phyloP scores from a whole-genome alignment of 2,888 invertebrate genomes.

The Pristionchus fissidentatus region DNA sequence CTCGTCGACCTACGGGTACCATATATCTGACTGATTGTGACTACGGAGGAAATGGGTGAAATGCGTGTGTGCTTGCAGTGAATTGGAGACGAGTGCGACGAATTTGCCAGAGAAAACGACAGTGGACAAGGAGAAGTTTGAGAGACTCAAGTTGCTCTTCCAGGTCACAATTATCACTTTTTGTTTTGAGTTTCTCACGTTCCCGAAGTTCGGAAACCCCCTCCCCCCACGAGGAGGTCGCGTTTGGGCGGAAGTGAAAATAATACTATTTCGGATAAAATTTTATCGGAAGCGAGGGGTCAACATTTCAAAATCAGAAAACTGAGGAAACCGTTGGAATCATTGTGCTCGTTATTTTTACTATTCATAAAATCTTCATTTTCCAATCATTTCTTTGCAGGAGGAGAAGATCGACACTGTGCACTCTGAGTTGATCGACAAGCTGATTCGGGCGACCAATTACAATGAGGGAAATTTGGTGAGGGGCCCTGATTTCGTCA shows the following conservation, averaged over 20 bases:
- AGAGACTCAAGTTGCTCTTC: conserved; percentile 27
- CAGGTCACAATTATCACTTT: conserved; percentile 5
- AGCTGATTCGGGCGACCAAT: conserved; percentile 8
- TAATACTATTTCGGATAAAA: too few species aligned
- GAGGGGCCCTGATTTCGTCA: not conserved
- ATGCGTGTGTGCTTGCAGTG: too few species aligned
- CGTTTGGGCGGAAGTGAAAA: too few species aligned
- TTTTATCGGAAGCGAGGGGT: too few species aligned
- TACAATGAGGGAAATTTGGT: conserved; percentile 47
- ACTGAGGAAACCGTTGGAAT: too few species aligned
- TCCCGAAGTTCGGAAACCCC: not conserved
- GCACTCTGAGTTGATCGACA: conserved; percentile 27
- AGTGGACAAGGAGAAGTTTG: conserved; percentile 34
- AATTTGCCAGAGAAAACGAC: conserved; percentile 16
- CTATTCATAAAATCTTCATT: not conserved
- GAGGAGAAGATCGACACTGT: conserved; percentile 36
- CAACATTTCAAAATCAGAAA: too few species aligned
- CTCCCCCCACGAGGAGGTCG: too few species aligned
- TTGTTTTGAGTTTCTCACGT: not conserved
- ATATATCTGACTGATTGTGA: too few species aligned
- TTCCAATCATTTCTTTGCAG: not conserved
- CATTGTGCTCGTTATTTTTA: too few species aligned
- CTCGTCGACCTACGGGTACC: too few species aligned
- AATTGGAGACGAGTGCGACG: not conserved
- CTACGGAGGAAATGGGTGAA: too few species aligned